Conservation (phyloP, 2,113 vertebrate species). For the Sminthopsis crassicaudata region DNA sequence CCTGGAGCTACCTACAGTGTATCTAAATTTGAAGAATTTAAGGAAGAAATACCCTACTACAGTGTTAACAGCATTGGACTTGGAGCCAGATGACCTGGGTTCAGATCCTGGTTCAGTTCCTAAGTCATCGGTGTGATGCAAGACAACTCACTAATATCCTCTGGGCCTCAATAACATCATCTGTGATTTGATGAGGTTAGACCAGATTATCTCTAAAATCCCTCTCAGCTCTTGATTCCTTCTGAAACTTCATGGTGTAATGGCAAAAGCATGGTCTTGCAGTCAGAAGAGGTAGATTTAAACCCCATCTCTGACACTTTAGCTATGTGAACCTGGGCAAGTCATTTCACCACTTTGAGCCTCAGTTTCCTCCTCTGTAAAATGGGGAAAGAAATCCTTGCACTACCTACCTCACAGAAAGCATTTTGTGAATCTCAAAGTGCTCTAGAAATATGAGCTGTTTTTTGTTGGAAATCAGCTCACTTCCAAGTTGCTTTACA, state of each 20-base stretch:
- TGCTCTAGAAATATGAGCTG: not conserved
- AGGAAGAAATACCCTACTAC: not conserved
- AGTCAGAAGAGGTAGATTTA: not conserved
- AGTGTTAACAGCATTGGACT: not conserved
- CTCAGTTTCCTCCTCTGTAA: not conserved
- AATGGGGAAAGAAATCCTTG: not conserved
- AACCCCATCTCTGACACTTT: not conserved
- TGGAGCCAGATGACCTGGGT: not conserved
- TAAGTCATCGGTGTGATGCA: not conserved
- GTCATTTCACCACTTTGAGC: not conserved
- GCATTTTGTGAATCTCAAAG: not conserved
- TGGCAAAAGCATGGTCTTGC: not conserved
- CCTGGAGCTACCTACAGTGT: not conserved
- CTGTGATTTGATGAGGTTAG: not conserved
- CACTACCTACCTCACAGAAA: not conserved
- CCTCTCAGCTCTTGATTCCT: not conserved
- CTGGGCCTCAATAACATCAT: not conserved
- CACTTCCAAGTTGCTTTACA: not conserved
- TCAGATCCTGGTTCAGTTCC: not conserved
- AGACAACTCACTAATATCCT: not conserved
- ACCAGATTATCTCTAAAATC: not conserved
- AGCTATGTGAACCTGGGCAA: not conserved
- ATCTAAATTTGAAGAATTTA: not conserved
- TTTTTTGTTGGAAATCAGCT: not conserved
- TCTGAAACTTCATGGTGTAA: not conserved